phyloP scores from a whole-genome alignment of 1,140 invertebrate genomes.

The Oncopodura yosiiana region DNA sequence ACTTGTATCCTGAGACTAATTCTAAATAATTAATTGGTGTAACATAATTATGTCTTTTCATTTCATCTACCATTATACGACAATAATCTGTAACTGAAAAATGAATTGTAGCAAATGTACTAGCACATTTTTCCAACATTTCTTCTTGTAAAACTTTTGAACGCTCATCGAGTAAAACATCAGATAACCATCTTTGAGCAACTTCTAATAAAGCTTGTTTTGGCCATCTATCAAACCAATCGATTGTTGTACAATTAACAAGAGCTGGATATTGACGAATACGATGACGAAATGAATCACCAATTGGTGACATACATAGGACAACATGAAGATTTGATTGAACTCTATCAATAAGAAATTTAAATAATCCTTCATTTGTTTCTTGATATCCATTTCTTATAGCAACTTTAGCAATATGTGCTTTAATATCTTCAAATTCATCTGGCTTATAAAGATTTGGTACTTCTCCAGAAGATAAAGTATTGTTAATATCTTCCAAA shows the following conservation, averaged over 20 bases:
- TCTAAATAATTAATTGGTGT: conserved; percentile 76
- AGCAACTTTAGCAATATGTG: conserved; percentile 53
- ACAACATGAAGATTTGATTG: conserved; percentile 67
- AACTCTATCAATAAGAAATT: conserved; percentile 65
- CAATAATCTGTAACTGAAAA: conserved; percentile 60
- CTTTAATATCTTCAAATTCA: conserved; percentile 73
- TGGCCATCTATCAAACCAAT: conserved; percentile 82
- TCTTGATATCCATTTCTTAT: conserved; percentile 53
- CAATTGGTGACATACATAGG: conserved; percentile 75
- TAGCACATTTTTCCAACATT: conserved; percentile 52
- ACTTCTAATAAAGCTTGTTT: conserved; percentile 74
- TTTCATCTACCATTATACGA: conserved; percentile 57
- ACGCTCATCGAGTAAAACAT: conserved; percentile 30
- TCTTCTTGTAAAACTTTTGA: conserved; percentile 46
- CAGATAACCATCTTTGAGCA: conserved; percentile 41
- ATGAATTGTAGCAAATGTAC: conserved; percentile 66
- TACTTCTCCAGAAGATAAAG: conserved; percentile 73
- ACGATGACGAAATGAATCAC: conserved; percentile 51
- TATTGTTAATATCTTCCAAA: conserved; percentile 77
- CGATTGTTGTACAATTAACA: conserved; percentile 74
- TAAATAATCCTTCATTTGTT: conserved; percentile 56
- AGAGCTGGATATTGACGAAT: conserved; percentile 74
- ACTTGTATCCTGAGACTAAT: conserved; percentile 68
- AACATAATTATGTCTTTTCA: conserved; percentile 72
- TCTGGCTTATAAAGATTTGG: conserved; percentile 71